Conservation (phyloP, 30 jellyfish, hydroid and myxozoan genomes). For the Cassiopea andromeda region DNA sequence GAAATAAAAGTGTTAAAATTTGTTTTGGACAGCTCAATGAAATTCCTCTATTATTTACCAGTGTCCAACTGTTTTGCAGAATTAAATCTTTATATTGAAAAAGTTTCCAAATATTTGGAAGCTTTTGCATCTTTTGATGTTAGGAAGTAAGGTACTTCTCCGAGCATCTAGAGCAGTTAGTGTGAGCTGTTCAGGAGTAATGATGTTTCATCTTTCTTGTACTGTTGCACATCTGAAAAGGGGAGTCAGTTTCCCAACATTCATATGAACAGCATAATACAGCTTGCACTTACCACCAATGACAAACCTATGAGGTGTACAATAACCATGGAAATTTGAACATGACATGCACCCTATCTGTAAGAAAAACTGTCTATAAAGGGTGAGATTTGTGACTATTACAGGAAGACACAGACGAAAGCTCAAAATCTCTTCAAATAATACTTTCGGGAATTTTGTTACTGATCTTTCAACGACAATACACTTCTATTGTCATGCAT, state of each 20-base stretch:
- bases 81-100: background rate
- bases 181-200: conserved; percentile 51
- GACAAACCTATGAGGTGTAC: conserved; percentile 95
- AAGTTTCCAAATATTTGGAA: background rate
- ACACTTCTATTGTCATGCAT: conserved; percentile 2
- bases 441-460: background rate
- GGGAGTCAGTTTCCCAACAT: background rate
- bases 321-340: conserved; percentile 38
- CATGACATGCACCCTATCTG: conserved; percentile 33
- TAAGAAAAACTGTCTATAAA: background rate
- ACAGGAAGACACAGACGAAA: background rate
- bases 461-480: background rate
- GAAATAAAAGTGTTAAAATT: background rate
- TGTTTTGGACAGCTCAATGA: too few relatives aligned
- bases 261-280: conserved; percentile 15
- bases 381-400: background rate
- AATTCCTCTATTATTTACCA: background rate
- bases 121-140: background rate
- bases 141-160: conserved; percentile 10
- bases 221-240: background rate
- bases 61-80: conserved; percentile 17
- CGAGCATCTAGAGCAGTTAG: conserved; percentile 16
- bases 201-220: background rate
- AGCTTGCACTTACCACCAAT: conserved; percentile 63
- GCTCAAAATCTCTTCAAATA: background rate